These are phyloP conservation scores for Cantharis rustica DNA, from an alignment of 2,888 invertebrate species.

Conservation along the genomic window DNA sequence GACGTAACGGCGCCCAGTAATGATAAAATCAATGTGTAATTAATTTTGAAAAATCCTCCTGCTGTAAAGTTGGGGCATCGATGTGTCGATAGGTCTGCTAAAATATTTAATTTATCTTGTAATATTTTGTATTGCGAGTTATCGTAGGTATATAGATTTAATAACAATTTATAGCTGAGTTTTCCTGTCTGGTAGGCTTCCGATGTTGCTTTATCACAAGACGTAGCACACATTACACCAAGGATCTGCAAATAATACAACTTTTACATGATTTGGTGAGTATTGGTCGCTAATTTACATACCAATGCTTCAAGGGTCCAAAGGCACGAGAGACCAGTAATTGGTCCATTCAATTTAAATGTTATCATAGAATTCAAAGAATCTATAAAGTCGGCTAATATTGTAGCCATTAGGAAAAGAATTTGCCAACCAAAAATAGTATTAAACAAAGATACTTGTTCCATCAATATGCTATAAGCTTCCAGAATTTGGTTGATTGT, in stretches of 20 bases:
- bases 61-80: slow-evolving; percentile 24
- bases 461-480: neutral
- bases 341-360: neutral
- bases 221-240: slow-evolving; percentile 30
- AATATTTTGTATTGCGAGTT: slow-evolving; percentile 7
- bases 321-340: neutral
- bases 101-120: slow-evolving; percentile 6
- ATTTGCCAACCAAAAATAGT: neutral
- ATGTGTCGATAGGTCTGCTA: slow-evolving; percentile 19
- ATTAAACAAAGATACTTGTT: neutral
- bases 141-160: slow-evolving; percentile 26
- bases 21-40: slow-evolving; percentile 27
- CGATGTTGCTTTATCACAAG: slow-evolving; percentile 31
- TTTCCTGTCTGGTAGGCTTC: slow-evolving; percentile 33
- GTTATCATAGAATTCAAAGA: neutral
- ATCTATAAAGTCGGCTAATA: neutral
- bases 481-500: neutral
- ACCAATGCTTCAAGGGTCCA: neutral
- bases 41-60: slow-evolving; percentile 30
- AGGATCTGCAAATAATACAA: slow-evolving; percentile 27
- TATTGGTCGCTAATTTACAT: no score
- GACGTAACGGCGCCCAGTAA: slow-evolving; percentile 27
- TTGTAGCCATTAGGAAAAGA: neutral
- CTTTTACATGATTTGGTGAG: neutral
- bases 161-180: slow-evolving; percentile 33